Evolutionary conservation across 2,113 vertebrate genomes (phyloP).

Genomic region (Hippoglossus stenolepis): DNA sequence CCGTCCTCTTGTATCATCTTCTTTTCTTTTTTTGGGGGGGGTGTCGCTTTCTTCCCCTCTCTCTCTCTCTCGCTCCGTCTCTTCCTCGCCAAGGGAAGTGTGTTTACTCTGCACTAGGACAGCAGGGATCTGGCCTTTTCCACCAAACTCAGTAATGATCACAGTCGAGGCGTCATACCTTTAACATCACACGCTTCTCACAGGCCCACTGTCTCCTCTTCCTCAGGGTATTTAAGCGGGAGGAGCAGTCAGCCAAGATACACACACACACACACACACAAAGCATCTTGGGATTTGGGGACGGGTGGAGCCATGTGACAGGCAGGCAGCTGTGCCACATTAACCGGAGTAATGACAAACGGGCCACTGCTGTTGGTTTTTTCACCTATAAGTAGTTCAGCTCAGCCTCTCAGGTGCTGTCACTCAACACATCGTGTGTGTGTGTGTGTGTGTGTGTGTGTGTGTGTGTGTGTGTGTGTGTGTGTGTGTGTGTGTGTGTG

Average conservation of each 20-base stretch:
- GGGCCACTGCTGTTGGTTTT: conserved; percentile 49
- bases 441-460: conserved; percentile 8
- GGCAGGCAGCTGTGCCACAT: conserved; percentile 68
- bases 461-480: conserved; percentile 14
- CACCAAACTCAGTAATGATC: conserved; percentile 29
- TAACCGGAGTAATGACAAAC: conserved; percentile 65
- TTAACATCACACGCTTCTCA: conserved; percentile 12
- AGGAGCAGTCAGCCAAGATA: conserved; percentile 18
- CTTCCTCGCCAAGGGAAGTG: conserved; percentile 20
- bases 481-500: conserved; percentile 25
- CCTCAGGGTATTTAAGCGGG: conserved; percentile 21
- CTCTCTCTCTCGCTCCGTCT: conserved; percentile 1
- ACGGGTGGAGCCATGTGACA: conserved; percentile 43
- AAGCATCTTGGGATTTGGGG: conserved; percentile 53
- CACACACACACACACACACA: not conserved
- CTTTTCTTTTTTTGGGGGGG: conserved; percentile 1
- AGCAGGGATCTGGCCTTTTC: conserved; percentile 36
- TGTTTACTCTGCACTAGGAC: conserved; percentile 50
- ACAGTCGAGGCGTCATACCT: conserved; percentile 37
- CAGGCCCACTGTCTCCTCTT: conserved; percentile 23
- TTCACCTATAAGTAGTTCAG: conserved; percentile 31
- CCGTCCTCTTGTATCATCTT: conserved; percentile 1
- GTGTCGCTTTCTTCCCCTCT: conserved; percentile 19
- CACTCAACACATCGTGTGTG: conserved; percentile 30
- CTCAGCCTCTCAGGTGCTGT: conserved; percentile 45